A percentile compares a stretch with the other conserved stretches of the same genome.
phyloP scores from a whole-genome alignment of 2,797 vertebrate species.

The Paedocypris micromegethes region DNA sequence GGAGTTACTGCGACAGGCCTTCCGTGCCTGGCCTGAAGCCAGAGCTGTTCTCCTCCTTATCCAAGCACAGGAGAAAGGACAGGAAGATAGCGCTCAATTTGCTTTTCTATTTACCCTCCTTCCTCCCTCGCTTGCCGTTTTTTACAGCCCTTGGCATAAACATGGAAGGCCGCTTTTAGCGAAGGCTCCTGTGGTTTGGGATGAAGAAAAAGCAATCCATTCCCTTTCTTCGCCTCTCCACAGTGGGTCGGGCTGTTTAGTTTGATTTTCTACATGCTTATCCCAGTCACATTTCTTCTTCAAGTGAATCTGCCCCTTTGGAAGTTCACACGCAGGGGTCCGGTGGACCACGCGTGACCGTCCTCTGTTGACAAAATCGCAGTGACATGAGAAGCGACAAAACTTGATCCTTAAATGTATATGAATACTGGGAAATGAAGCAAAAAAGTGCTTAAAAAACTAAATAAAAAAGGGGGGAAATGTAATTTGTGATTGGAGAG shows the following conservation, averaged over 20 bases:
- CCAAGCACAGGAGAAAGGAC: slow-evolving; percentile 19
- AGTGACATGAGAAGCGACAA: slow-evolving; percentile 9
- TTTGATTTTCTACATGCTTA: slow-evolving; percentile 58
- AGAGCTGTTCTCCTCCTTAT: slow-evolving; percentile 22
- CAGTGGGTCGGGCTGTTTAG: slow-evolving; percentile 53
- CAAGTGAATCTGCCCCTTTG: slow-evolving; percentile 49
- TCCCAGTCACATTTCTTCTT: slow-evolving; percentile 53
- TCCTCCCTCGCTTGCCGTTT: slow-evolving; percentile 36
- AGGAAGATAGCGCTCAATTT: slow-evolving; percentile 37
- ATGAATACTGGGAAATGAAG: too few species aligned
- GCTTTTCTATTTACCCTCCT: slow-evolving; percentile 46
- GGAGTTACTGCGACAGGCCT: background rate
- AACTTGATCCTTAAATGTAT: too few species aligned
- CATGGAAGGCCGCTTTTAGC: slow-evolving; percentile 57
- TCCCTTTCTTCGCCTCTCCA: slow-evolving; percentile 33
- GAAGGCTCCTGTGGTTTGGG: slow-evolving; percentile 46
- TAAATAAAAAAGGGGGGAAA: too few species aligned
- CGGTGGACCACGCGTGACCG: slow-evolving; percentile 51
- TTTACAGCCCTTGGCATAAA: slow-evolving; percentile 64
- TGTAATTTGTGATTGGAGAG: too few species aligned
- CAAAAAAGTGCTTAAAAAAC: too few species aligned
- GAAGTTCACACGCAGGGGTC: slow-evolving; percentile 47
- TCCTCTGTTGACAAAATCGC: slow-evolving; percentile 33
- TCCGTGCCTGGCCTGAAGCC: slow-evolving; percentile 29
- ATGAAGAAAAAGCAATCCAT: slow-evolving; percentile 38